Base-by-base conservation (phyloP, 2,113 vertebrate genomes). In the Stegostoma tigrinum region DNA sequence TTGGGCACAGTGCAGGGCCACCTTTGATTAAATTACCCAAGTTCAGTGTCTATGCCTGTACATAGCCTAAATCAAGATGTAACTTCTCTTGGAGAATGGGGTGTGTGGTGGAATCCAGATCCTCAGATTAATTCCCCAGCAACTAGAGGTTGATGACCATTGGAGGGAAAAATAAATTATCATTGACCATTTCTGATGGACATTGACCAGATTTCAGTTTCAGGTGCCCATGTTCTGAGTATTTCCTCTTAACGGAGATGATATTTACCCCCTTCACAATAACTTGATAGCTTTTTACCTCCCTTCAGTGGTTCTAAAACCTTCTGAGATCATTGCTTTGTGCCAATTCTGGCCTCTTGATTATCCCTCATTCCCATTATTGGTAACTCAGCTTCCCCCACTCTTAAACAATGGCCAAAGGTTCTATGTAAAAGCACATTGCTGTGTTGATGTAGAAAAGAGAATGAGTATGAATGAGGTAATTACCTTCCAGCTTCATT, bases 401-500 rank as follows among this genome's bases (percentile, higher is more conserved):
- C n/a, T n/a, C 70, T 10, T 10, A 24, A 8, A 34, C n/a, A 38
- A 10, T 61, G 55, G 55, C 55, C 55, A 21, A 23, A 42, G 80
- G 80, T 19, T 14, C n/a, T 21, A 1, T 21, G 3, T 42, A 42
- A 42, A 42, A 42, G 80, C 38, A 45, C 19, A 61, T 66, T 66
- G 34, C n/a, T 8, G 48, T 6, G 5, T 2, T 90, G 2, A 19
- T 83, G n/a, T 21, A 42, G 21, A 61, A n/a, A 15, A 30, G 34
- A 89, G 34, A 89, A 30, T 34, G 30, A 66, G 38, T n/a, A 5
- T 10, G 61, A 93, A 38, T 64, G 30, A 64, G 5, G 34, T 34
- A 64, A 91, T 70, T 96, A 98, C 98, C 98, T 96, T 98, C 98
- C 97, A 95, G 97, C 96, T 97, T 98, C 98, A 98, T 98, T 95